Percentiles rank a stretch among this genome's conserved stretches.
Evolutionary conservation across 2,113 vertebrate species (phyloP).

Genomic region (Gadus chalcogrammus): DNA sequence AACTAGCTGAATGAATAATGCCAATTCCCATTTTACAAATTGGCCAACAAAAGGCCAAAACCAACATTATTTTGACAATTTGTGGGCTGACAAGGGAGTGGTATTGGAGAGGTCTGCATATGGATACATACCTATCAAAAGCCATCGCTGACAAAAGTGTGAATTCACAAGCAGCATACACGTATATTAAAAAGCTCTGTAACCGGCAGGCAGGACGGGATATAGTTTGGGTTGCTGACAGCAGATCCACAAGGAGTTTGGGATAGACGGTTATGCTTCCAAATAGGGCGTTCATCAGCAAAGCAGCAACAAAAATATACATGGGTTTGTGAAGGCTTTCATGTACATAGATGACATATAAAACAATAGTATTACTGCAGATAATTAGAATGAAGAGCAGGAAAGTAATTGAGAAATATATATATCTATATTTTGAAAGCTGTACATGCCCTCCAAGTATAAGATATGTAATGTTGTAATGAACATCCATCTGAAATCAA

Average conservation of each 20-base stretch:
- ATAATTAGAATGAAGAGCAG: too few relatives aligned
- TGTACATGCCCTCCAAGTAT: neutral
- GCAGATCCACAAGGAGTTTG: neutral
- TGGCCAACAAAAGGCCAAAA: neutral
- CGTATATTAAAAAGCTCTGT: neutral
- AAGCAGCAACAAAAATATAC: slow-evolving; percentile 3
- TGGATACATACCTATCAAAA: slow-evolving; percentile 9
- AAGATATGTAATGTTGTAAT: neutral
- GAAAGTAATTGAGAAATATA: too few relatives aligned
- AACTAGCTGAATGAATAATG: too few relatives aligned
- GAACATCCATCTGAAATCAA: neutral
- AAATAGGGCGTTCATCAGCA: neutral
- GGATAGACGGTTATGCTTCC: neutral
- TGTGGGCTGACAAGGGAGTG: neutral
- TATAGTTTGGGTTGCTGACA: neutral
- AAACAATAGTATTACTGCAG: neutral
- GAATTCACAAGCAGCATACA: neutral
- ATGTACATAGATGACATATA: neutral
- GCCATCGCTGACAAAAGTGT: slow-evolving; percentile 1
- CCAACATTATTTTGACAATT: neutral
- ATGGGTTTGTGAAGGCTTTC: slow-evolving; percentile 1
- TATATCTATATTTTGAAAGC: neutral
- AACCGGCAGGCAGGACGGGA: neutral
- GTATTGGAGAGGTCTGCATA: neutral
- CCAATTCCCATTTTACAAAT: neutral